phyloP scores from a whole-genome alignment of 2,797 vertebrate species.

The Mus spretus region DNA sequence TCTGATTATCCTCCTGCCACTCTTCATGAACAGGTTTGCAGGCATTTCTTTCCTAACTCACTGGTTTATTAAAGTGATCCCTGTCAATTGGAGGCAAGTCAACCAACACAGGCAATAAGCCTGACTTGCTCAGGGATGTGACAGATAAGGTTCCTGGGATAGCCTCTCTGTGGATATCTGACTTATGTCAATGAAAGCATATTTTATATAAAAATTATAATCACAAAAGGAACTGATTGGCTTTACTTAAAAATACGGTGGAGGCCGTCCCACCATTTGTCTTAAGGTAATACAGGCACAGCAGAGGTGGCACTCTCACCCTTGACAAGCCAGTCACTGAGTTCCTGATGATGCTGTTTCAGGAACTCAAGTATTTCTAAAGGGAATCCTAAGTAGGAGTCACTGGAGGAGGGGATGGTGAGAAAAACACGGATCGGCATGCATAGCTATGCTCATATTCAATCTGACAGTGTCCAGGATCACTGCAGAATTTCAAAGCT shows the following conservation, averaged over 20 bases:
- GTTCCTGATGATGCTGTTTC: constrained; percentile 18
- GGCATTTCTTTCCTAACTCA: not conserved
- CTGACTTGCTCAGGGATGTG: not conserved
- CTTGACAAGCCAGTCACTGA: not conserved
- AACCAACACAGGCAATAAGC: not conserved
- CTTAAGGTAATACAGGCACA: not conserved
- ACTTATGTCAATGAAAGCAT: not conserved
- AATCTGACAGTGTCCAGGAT: constrained; percentile 52
- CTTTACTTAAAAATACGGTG: not conserved
- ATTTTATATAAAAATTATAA: not conserved
- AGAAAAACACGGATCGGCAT: not conserved
- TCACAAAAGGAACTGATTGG: not conserved
- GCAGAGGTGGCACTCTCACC: not conserved
- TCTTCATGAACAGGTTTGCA: not conserved
- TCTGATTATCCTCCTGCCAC: not conserved
- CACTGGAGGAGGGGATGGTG: not conserved
- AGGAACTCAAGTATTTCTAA: not conserved
- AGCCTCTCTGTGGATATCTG: not conserved
- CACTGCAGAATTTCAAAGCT: constrained; percentile 75
- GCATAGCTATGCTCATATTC: not conserved
- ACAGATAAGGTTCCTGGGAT: not conserved
- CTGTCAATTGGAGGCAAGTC: not conserved
- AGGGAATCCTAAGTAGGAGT: not conserved
- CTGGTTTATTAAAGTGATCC: constrained; percentile 22
- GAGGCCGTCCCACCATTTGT: not conserved